These are phyloP conservation scores for Drosophila sulfurigaster DNA, from an alignment of 1,140 invertebrate genomes.

Conservation along the genomic window DNA sequence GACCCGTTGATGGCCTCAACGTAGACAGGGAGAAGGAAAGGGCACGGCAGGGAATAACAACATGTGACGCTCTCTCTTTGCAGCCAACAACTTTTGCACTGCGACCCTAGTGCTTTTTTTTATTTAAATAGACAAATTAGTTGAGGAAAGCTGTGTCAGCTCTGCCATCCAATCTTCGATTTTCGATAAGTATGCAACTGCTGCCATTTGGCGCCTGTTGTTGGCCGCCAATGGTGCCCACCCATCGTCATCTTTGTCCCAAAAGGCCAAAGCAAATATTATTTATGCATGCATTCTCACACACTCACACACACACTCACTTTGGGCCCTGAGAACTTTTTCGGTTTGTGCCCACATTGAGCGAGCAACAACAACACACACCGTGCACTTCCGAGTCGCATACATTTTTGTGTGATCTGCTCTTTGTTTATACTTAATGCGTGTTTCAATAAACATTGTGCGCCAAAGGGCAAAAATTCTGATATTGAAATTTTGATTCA, in stretches of 20 bases:
- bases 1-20: constrained; percentile 78
- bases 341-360: constrained; percentile 62
- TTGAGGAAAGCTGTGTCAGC: constrained; percentile 50
- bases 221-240: constrained; percentile 20
- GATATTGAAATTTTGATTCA: constrained; percentile 46
- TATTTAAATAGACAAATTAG: constrained; percentile 61
- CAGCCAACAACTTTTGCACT: constrained; percentile 63
- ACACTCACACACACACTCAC: neutral
- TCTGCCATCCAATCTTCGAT: constrained; percentile 7
- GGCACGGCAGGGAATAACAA: constrained; percentile 20
- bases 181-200: constrained; percentile 53
- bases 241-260: constrained; percentile 51
- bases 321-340: constrained; percentile 72
- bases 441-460: constrained; percentile 69
- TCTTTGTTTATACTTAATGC: constrained; percentile 75
- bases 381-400: constrained; percentile 59
- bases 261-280: constrained; percentile 53
- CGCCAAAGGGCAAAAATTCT: constrained; percentile 67
- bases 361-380: constrained; percentile 13
- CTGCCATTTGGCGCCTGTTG: constrained; percentile 58
- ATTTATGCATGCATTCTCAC: constrained; percentile 31
- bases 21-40: constrained; percentile 34
- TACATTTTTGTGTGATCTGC: constrained; percentile 50
- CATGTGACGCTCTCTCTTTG: constrained; percentile 63
- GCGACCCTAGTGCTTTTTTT: constrained; percentile 43